These are phyloP conservation scores for Oryzaephilus surinamensis DNA, from an alignment of 1,140 invertebrate genomes.

Conservation along the genomic window DNA sequence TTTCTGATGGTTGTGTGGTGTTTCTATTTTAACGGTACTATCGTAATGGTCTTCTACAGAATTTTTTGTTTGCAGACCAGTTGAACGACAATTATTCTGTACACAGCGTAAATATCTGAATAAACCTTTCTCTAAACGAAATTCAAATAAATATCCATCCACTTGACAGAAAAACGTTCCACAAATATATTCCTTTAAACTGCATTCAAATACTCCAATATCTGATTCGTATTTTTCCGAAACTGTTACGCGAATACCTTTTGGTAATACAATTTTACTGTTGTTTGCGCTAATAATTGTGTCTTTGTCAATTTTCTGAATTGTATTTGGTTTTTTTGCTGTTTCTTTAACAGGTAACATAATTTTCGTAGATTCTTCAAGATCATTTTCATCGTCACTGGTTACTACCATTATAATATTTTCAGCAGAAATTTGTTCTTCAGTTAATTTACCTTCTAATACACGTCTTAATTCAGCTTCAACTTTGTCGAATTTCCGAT, in stretches of 20 bases:
- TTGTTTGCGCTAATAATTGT: not conserved
- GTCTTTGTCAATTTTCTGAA: too few relatives aligned
- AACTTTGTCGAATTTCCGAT: constrained; percentile 7
- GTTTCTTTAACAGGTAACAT: not conserved
- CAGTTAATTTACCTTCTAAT: constrained; percentile 14
- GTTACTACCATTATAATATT: constrained; percentile 13
- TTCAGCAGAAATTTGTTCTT: constrained; percentile 9
- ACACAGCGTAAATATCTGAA: constrained; percentile 21
- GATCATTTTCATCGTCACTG: constrained; percentile 10
- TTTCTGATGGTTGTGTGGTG: constrained; percentile 25
- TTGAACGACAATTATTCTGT: constrained; percentile 14
- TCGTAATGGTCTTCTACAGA: too few relatives aligned
- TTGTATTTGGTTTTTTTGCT: not conserved
- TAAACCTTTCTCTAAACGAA: constrained; percentile 23
- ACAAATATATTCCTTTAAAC: constrained; percentile 14
- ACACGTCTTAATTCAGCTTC: constrained; percentile 15
- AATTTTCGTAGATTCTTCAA: too few relatives aligned
- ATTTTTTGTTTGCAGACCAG: constrained; percentile 17
- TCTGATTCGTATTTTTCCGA: too few relatives aligned
- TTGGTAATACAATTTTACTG: constrained; percentile 9
- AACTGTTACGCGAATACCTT: constrained; percentile 14
- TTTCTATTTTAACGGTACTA: constrained; percentile 6
- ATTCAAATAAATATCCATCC: constrained; percentile 24
- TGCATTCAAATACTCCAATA: constrained; percentile 13
- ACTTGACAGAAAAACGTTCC: constrained; percentile 18